Percentiles rank a stretch among this genome's conserved stretches.
Evolutionary conservation across 2,113 vertebrate genomes (phyloP).

Genomic region (Penelope pileata): DNA sequence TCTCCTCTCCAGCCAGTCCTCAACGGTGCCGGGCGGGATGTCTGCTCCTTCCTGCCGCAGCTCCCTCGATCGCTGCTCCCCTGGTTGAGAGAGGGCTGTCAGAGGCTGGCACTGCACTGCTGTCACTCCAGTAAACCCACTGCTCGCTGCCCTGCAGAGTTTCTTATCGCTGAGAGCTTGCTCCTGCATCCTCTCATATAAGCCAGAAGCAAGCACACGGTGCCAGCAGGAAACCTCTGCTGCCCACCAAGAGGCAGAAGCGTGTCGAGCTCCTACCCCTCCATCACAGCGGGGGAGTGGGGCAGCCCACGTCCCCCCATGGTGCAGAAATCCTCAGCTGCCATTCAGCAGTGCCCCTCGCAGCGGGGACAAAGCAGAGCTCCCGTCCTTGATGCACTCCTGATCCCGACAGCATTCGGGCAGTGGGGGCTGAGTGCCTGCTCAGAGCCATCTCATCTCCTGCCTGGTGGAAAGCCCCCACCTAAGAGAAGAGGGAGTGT

Average conservation of each 20-base stretch:
- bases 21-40: constrained; percentile 71
- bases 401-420: not conserved
- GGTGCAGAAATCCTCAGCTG: not conserved
- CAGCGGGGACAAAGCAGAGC: not conserved
- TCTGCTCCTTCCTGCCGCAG: constrained; percentile 63
- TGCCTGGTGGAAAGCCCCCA: not conserved
- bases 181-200: not conserved
- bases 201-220: rapidly evolving
- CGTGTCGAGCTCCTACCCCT: not conserved
- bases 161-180: not conserved
- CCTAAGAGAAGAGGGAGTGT: not conserved
- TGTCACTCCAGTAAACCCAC: not conserved
- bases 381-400: not conserved
- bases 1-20: constrained; percentile 89
- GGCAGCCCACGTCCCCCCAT: not conserved
- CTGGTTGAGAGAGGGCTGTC: constrained; percentile 62
- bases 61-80: constrained; percentile 80
- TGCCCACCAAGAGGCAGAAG: not conserved
- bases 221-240: not conserved
- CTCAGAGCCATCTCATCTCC: not conserved
- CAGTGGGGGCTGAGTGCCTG: not conserved
- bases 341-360: not conserved
- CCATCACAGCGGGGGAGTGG: rapidly evolving
- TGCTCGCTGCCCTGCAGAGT: not conserved
- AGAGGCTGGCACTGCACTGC: not conserved